Conservation (phyloP, 2,113 vertebrate genomes). For the Nothoprocta pentlandii region DNA sequence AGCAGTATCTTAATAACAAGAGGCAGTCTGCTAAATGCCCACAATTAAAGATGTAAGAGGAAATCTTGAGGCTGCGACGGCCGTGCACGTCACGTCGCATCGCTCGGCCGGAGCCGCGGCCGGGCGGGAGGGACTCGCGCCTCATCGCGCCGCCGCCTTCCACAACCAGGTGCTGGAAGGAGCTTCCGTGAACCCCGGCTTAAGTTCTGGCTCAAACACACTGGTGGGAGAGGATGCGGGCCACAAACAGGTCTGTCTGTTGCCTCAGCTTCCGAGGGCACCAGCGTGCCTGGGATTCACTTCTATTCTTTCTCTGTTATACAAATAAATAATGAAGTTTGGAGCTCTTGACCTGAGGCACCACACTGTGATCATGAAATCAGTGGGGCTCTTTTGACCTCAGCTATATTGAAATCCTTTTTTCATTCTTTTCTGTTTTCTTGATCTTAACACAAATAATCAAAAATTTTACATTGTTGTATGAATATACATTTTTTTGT, state of each 20-base stretch:
- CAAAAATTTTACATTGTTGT: neutral
- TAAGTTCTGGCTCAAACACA: neutral
- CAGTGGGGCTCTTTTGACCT: neutral
- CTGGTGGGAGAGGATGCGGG: neutral
- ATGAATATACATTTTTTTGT: too few species aligned
- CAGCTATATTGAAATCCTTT: neutral
- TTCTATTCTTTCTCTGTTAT: neutral
- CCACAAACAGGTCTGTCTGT: neutral
- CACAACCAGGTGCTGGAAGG: neutral
- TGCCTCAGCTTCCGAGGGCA: neutral
- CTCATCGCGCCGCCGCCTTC: neutral
- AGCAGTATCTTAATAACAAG: constrained; percentile 76
- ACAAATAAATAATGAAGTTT: neutral
- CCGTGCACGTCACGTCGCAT: neutral
- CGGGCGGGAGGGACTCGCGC: neutral
- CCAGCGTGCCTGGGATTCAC: neutral
- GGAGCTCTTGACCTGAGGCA: neutral
- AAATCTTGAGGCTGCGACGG: constrained; percentile 49
- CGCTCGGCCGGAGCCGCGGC: neutral
- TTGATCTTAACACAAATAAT: neutral
- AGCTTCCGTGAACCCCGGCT: too few species aligned
- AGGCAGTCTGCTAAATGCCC: constrained; percentile 74
- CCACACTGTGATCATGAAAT: neutral
- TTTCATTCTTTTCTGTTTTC: neutral
- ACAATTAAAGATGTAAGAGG: constrained; percentile 74